Evolutionary conservation across 1,140 invertebrate species (phyloP).

Genomic region (Lerema accius): DNA sequence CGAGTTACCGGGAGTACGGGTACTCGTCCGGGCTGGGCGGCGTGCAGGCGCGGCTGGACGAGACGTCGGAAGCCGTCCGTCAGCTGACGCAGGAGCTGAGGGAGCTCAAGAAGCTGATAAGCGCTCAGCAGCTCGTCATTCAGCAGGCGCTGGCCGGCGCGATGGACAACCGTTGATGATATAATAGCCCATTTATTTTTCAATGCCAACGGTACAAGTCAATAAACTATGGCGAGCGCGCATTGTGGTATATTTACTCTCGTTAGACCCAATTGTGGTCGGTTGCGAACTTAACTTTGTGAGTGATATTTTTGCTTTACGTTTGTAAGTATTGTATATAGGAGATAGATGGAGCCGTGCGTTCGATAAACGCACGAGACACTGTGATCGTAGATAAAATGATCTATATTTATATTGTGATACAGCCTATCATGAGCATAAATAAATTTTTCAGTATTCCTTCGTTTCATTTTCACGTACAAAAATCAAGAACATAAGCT

Average conservation of each 20-base stretch:
- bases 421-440: constrained; percentile 44
- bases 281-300: constrained; percentile 59
- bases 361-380: constrained; percentile 17
- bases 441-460: constrained; percentile 35
- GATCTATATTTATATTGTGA: constrained; percentile 39
- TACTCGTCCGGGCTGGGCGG: constrained; percentile 82
- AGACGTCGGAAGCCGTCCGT: constrained; percentile 85
- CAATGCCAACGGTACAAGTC: constrained; percentile 77
- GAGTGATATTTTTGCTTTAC: constrained; percentile 59
- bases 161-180: constrained; percentile 72
- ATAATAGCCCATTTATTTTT: constrained; percentile 76
- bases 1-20: constrained; percentile 78
- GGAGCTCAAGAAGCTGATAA: constrained; percentile 85
- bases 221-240: constrained; percentile 69
- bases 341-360: constrained; percentile 5
- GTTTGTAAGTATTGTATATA: constrained; percentile 43
- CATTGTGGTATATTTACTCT: constrained; percentile 60
- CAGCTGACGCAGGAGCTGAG: constrained; percentile 84
- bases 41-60: constrained; percentile 85
- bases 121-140: constrained; percentile 76
- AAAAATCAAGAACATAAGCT: constrained; percentile 2
- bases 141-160: constrained; percentile 73
- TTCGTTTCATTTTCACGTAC: constrained; percentile 21
- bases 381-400: constrained; percentile 43
- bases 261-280: constrained; percentile 47